Conservation (phyloP, 2,797 vertebrate species). For the Oreortyx pictus region DNA sequence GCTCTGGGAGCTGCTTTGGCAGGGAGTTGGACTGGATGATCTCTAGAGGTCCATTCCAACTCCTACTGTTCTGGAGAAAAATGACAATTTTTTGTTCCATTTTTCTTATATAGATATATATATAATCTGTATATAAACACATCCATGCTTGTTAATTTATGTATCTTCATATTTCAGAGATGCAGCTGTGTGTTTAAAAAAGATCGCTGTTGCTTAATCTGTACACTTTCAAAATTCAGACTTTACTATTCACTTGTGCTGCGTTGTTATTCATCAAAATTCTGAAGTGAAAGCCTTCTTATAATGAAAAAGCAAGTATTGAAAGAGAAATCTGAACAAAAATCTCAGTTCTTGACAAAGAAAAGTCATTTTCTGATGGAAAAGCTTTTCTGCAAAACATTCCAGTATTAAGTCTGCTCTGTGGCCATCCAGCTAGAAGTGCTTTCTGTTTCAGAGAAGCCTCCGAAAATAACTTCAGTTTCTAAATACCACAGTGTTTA, state of each 20-base stretch:
- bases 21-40: no score
- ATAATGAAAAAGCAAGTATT: neutral
- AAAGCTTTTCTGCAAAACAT: neutral
- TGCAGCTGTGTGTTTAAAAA: neutral
- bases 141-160: neutral
- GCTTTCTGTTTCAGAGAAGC: constrained; percentile 40
- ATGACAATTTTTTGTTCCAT: neutral
- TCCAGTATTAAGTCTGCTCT: neutral
- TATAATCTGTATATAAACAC: accelerated
- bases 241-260: neutral
- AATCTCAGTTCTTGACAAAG: neutral
- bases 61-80: neutral
- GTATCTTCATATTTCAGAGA: neutral
- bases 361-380: neutral
- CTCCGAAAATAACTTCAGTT: constrained; percentile 60
- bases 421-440: neutral
- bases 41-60: no score
- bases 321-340: neutral
- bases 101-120: neutral
- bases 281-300: neutral
- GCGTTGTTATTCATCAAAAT: neutral
- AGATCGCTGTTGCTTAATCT: neutral
- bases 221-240: neutral
- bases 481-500: constrained; percentile 44
- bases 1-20: no score